These are phyloP conservation scores for Argynnis bischoffii DNA, from an alignment of 2,888 invertebrate genomes.

Conservation along the genomic window DNA sequence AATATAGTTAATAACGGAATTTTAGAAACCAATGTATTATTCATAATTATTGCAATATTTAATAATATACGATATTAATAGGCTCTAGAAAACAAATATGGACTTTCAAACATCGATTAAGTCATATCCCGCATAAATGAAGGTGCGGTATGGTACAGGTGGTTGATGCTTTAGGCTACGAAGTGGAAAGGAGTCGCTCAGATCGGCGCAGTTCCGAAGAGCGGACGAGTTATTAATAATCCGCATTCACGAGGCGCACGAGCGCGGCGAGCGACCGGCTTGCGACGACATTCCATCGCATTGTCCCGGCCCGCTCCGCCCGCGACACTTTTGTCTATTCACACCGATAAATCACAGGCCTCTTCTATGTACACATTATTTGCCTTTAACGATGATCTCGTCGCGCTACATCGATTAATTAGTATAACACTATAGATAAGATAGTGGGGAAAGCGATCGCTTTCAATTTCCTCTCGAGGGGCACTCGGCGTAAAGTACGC, in stretches of 20 bases:
- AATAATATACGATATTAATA: background rate
- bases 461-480: constrained; percentile 82
- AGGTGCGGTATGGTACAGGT: constrained; percentile 60
- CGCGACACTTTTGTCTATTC: constrained; percentile 81
- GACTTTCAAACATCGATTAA: background rate
- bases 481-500: constrained; percentile 80
- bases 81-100: no score
- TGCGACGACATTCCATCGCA: constrained; percentile 78
- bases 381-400: constrained; percentile 73
- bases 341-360: constrained; percentile 77
- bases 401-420: constrained; percentile 79
- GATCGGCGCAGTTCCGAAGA: constrained; percentile 46
- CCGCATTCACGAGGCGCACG: constrained; percentile 78
- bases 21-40: constrained; percentile 50
- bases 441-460: constrained; percentile 80
- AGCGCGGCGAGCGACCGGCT: constrained; percentile 66
- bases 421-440: constrained; percentile 80
- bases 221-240: constrained; percentile 80
- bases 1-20: constrained; percentile 59
- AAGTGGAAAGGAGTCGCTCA: constrained; percentile 62
- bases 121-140: background rate
- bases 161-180: constrained; percentile 67
- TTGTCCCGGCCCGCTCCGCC: constrained; percentile 75
- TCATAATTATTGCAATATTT: background rate
- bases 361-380: constrained; percentile 74